Evolutionary conservation across 2,113 vertebrate species (phyloP).

Genomic region (Dromas ardeola): DNA sequence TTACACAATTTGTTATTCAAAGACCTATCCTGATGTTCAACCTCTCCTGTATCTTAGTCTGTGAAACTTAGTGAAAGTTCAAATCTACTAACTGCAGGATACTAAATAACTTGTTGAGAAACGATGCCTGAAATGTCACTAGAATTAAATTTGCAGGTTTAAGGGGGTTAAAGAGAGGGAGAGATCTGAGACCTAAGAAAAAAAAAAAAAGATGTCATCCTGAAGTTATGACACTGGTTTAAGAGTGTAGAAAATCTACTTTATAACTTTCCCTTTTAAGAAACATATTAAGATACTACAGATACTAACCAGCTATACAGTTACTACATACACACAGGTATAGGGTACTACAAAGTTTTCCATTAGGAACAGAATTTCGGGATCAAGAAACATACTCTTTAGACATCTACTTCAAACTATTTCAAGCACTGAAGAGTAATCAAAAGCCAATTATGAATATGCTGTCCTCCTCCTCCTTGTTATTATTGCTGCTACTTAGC

Average conservation of each 20-base stretch:
- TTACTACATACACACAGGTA: not conserved
- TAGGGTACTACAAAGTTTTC: not conserved
- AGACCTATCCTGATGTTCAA: not conserved
- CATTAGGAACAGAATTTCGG: not conserved
- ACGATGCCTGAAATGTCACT: not conserved
- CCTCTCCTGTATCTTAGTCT: not conserved
- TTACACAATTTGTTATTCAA: not conserved
- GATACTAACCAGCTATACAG: not conserved
- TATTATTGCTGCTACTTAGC: not conserved
- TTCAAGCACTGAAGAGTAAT: not conserved
- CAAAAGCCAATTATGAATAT: not conserved
- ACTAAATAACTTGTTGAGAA: not conserved
- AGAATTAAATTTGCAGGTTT: not conserved
- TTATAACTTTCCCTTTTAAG: not conserved
- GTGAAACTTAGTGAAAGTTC: not conserved
- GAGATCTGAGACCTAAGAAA: not conserved
- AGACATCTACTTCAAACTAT: not conserved
- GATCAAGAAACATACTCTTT: not conserved
- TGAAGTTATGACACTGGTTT: not conserved
- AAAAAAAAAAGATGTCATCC: not conserved
- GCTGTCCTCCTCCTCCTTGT: not conserved
- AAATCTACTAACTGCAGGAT: not conserved
- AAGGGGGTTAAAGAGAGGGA: not conserved
- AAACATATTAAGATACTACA: not conserved
- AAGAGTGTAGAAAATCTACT: not conserved